Conservation (phyloP, 2,888 invertebrate genomes). For the Lochmaea capreae region DNA sequence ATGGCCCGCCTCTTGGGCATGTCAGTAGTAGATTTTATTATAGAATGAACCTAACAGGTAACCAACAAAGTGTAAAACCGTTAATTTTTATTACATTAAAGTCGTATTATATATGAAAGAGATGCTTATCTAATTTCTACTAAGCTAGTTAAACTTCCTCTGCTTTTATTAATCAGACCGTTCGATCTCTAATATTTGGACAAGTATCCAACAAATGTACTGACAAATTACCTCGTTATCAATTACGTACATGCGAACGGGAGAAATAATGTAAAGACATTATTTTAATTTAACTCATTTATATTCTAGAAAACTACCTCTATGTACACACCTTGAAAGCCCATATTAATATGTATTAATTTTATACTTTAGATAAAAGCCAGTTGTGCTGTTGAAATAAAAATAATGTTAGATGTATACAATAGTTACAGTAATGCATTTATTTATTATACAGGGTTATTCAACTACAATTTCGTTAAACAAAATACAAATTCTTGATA, state of each 20-base stretch:
- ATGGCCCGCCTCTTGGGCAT: background rate
- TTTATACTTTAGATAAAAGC: slow-evolving; percentile 33
- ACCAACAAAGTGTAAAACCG: slow-evolving; percentile 34
- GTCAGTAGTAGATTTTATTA: background rate
- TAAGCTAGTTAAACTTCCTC: slow-evolving; percentile 32
- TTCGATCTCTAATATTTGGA: slow-evolving; percentile 43
- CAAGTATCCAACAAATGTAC: slow-evolving; percentile 36
- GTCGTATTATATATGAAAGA: slow-evolving; percentile 9
- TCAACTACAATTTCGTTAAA: background rate
- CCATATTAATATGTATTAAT: slow-evolving; percentile 31
- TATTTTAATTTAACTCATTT: slow-evolving; percentile 38
- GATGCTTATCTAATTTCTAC: slow-evolving; percentile 25
- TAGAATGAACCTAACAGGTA: slow-evolving; percentile 9
- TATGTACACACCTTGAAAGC: slow-evolving; percentile 34
- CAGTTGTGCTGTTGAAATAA: slow-evolving; percentile 17
- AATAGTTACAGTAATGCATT: background rate
- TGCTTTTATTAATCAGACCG: slow-evolving; percentile 28
- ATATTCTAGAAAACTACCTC: slow-evolving; percentile 35
- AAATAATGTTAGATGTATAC: slow-evolving; percentile 10
- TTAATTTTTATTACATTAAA: slow-evolving; percentile 26
- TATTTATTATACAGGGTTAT: slow-evolving; percentile 8
- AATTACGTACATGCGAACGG: slow-evolving; percentile 31
- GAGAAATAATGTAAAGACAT: slow-evolving; percentile 33
- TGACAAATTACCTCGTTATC: slow-evolving; percentile 44
- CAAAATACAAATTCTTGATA: no score